Base-by-base conservation (phyloP, 2,797 vertebrate species). In the Alosa sapidissima region DNA sequence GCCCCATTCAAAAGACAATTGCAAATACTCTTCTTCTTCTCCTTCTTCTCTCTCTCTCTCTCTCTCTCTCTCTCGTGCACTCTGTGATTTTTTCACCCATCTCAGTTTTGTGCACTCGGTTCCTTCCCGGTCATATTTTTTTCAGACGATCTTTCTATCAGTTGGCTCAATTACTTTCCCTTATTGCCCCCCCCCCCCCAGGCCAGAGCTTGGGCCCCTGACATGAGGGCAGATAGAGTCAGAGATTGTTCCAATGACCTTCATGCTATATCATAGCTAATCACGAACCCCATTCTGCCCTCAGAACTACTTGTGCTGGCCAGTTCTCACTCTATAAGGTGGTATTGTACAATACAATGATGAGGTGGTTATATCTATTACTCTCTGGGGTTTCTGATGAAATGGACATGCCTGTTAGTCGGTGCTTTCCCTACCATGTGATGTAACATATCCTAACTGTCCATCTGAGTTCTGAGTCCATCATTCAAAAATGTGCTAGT, bases 1-100 rank as follows among this genome's bases (percentile, higher is more conserved):
- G 68, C 68, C 68, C 36, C 86, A 91, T 92, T 90, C 88, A 90
- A 87, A 90, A 75, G 78, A 89, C 89, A 92, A 92, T 91, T 93
- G 91, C 91, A 91, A 86, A 92, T 94, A 90, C 84, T 93, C 90
- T 41, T 75, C 4, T 78, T 83, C 90, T 75, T 83, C 58, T 88
- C 28, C 83, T 85, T 85, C 87, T 87, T 72, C 81, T 90, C 7
- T 41, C 28, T 72, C 65, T 72, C 33, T 0, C 68, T 41, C 36
- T 75, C 13, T 24, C 21, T 55, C 1, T 55, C 2, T 55, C 4
- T 65, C 62, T 3, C 28, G 13, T 14, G 14, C 33, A 16, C 33
- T 45, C 14, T 45, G 65, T 36, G 65, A 45, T 16, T 45, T 75
- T 45, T 1, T 14, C 33, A 16, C 58, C 4, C 13, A 24, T 62